phyloP scores from a whole-genome alignment of 2,113 vertebrate genomes.

The Cyanistes caeruleus region DNA sequence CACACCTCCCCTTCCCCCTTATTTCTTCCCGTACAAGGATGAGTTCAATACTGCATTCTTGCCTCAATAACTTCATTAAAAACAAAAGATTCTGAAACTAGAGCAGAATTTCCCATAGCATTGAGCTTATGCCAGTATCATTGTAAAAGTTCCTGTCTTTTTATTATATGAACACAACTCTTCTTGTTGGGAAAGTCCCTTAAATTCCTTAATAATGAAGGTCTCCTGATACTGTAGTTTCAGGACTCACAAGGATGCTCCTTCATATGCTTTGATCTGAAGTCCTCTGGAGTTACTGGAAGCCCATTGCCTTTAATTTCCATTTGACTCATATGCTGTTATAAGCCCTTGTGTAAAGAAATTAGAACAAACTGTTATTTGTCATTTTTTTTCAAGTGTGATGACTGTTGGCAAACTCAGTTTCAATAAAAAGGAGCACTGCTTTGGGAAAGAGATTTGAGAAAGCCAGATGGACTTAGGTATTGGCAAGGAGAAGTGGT shows the following conservation, averaged over 20 bases:
- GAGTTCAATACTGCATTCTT: not conserved
- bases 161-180: not conserved
- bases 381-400: not conserved
- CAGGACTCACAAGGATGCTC: not conserved
- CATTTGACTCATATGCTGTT: not conserved
- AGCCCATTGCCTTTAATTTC: not conserved
- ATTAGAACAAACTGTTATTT: not conserved
- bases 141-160: not conserved
- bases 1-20: not conserved
- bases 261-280: accelerated
- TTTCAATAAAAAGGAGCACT: not conserved
- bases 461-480: not conserved
- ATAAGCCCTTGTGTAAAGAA: not conserved
- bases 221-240: not conserved
- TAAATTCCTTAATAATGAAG: not conserved
- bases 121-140: not conserved
- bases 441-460: not conserved
- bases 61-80: not conserved
- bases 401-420: not conserved
- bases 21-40: not conserved
- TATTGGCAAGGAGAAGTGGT: not conserved
- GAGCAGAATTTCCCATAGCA: not conserved
- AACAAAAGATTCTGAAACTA: not conserved
- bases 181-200: not conserved
- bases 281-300: not conserved